Percentiles rank a stretch among this genome's conserved stretches.
phyloP scores from a whole-genome alignment of 2,888 invertebrate genomes.

The Nemotelus nigrinus region DNA sequence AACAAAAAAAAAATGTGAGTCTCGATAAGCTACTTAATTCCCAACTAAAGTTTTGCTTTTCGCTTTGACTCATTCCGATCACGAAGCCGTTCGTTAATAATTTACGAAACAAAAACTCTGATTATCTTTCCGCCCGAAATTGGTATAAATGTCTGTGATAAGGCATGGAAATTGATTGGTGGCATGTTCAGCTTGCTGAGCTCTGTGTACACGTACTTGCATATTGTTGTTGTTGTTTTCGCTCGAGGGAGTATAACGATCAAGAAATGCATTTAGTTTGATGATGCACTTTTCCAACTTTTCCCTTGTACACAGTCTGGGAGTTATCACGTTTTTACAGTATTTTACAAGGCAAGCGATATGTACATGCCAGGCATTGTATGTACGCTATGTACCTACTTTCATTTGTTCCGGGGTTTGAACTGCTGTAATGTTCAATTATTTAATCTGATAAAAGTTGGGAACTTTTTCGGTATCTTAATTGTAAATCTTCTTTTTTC shows the following conservation, averaged over 20 bases:
- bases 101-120: slow-evolving; percentile 20
- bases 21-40: no score
- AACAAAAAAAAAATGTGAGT: no score
- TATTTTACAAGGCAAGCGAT: no score
- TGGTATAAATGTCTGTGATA: slow-evolving; percentile 29
- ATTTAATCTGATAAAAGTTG: slow-evolving; percentile 33
- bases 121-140: slow-evolving; percentile 13
- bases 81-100: background rate
- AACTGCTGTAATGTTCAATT: background rate
- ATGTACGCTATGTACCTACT: background rate
- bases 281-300: slow-evolving; percentile 24
- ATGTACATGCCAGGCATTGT: no score
- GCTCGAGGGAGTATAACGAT: background rate
- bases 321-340: no score
- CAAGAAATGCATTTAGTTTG: slow-evolving; percentile 10
- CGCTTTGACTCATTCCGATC: no score
- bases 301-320: background rate
- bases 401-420: slow-evolving; percentile 15
- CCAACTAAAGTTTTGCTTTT: no score
- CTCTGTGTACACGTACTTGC: no score
- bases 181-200: slow-evolving; percentile 25
- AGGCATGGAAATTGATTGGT: slow-evolving; percentile 34
- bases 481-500: slow-evolving; percentile 27
- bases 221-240: background rate
- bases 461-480: slow-evolving; percentile 24